Percentiles rank a stretch among this genome's conserved stretches.
phyloP scores from a whole-genome alignment of 2,113 vertebrate species.

The Leptobrachium leishanense region DNA sequence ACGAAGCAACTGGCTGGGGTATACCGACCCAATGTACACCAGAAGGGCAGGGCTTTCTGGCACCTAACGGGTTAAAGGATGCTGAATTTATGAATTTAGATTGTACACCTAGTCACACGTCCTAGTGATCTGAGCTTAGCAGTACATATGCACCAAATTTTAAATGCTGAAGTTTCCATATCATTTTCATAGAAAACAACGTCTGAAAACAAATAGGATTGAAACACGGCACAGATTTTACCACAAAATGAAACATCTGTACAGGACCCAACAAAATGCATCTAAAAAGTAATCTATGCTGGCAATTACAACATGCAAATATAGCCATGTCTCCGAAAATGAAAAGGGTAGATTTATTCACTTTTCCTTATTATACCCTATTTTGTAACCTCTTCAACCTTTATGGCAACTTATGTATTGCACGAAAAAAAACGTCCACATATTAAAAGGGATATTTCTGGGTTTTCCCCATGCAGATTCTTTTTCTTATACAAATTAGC shows the following conservation, averaged over 20 bases:
- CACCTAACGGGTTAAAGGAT: constrained; percentile 64
- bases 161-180: constrained; percentile 84
- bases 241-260: constrained; percentile 81
- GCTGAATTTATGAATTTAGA: constrained; percentile 80
- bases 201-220: constrained; percentile 88
- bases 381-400: constrained; percentile 70
- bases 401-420: constrained; percentile 85
- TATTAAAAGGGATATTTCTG: constrained; percentile 71
- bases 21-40: neutral
- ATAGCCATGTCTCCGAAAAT: constrained; percentile 79
- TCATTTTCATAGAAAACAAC: constrained; percentile 89
- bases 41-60: neutral
- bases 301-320: constrained; percentile 94
- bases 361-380: constrained; percentile 64
- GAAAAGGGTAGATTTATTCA: constrained; percentile 67
- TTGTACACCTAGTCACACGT: constrained; percentile 83
- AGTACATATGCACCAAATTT: constrained; percentile 94
- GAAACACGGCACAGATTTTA: constrained; percentile 93
- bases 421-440: constrained; percentile 72
- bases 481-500: constrained; percentile 75
- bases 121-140: constrained; percentile 82
- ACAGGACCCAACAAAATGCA: constrained; percentile 93
- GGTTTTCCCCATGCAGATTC: constrained; percentile 71
- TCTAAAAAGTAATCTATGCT: constrained; percentile 93
- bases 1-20: constrained; percentile 85